Conservation (phyloP, 2,113 vertebrate species). For the Paramormyrops kingsleyae region DNA sequence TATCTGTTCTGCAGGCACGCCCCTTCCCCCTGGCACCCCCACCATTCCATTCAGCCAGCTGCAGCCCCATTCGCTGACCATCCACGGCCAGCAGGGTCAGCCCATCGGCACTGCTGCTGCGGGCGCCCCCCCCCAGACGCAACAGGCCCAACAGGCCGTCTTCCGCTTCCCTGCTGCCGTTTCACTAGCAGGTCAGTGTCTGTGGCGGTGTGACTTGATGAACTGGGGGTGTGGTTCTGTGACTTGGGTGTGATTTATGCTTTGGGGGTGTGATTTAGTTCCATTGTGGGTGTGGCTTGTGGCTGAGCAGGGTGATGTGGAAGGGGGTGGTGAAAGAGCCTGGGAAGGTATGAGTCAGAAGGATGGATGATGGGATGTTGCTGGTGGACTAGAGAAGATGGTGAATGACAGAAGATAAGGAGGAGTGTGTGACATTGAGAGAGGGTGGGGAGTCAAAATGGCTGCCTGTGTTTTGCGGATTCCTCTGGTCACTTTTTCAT, state of each 20-base stretch:
- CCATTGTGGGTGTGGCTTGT: neutral
- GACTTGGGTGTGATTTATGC: neutral
- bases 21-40: slow-evolving; percentile 57
- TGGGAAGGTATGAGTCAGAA: neutral
- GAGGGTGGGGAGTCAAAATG: neutral
- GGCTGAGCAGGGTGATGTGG: neutral
- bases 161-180: slow-evolving; percentile 57
- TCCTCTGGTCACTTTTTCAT: neutral
- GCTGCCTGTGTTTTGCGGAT: neutral
- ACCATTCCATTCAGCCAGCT: slow-evolving; percentile 62
- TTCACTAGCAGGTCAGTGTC: slow-evolving; percentile 60
- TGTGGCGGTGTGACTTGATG: neutral
- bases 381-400: neutral
- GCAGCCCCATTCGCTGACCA: slow-evolving; percentile 50
- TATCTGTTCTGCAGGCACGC: slow-evolving; percentile 50
- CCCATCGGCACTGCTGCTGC: slow-evolving; percentile 26
- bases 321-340: neutral
- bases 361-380: neutral
- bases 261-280: neutral
- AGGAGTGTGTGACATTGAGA: neutral
- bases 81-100: slow-evolving; percentile 52
- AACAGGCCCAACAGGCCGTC: slow-evolving; percentile 53
- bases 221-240: neutral
- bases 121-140: slow-evolving; percentile 31
- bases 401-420: neutral